These are phyloP conservation scores for Morone saxatilis DNA, from an alignment of 2,113 vertebrate species.

Conservation along the genomic window DNA sequence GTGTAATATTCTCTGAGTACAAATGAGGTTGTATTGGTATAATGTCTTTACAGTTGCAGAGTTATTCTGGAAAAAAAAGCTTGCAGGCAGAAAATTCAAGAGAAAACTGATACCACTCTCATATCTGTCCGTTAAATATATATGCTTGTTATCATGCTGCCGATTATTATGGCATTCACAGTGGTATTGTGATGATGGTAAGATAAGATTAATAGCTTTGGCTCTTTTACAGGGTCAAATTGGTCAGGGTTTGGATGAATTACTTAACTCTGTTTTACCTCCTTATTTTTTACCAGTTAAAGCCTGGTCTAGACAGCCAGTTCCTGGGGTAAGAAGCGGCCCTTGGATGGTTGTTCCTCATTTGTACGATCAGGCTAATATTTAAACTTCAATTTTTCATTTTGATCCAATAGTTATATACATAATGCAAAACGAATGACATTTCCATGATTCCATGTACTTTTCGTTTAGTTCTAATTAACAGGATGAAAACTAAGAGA, in stretches of 20 bases:
- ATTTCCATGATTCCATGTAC: neutral
- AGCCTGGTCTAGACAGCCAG: neutral
- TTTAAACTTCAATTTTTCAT: neutral
- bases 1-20: neutral
- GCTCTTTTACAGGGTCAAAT: neutral
- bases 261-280: neutral
- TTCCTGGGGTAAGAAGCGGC: neutral
- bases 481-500: too few species aligned
- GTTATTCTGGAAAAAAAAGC: slow-evolving; percentile 9
- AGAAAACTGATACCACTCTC: neutral
- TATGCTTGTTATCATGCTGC: neutral
- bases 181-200: neutral
- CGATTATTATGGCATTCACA: neutral
- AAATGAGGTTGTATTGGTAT: neutral
- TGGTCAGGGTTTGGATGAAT: neutral
- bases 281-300: neutral
- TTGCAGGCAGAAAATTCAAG: neutral
- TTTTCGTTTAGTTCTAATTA: too few species aligned
- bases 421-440: neutral
- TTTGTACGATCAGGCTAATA: too few species aligned
- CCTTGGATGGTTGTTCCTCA: neutral
- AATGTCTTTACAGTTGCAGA: slow-evolving; percentile 5
- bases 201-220: neutral
- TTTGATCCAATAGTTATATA: neutral
- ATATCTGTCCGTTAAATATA: neutral